These are phyloP conservation scores for Dendrocincla fuliginosa DNA, from an alignment of 2,797 vertebrate species.

Conservation along the genomic window DNA sequence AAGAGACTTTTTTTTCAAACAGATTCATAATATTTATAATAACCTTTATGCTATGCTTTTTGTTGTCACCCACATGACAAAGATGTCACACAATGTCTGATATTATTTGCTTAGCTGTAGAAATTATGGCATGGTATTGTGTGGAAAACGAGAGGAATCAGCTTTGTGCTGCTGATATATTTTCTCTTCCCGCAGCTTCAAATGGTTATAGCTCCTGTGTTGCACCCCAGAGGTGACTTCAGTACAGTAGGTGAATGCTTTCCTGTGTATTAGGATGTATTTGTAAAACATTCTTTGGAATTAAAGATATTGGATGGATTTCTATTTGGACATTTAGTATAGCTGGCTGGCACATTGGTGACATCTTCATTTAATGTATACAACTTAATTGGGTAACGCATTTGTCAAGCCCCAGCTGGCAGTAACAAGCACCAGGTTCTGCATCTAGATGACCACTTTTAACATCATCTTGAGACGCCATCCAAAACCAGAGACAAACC, in stretches of 20 bases:
- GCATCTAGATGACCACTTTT: neutral
- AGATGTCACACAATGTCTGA: neutral
- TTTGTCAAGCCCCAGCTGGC: neutral
- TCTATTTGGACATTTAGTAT: neutral
- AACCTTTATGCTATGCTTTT: constrained; percentile 5
- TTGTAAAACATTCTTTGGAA: neutral
- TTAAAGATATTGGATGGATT: neutral
- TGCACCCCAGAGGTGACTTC: neutral
- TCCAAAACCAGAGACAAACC: neutral
- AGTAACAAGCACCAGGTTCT: neutral
- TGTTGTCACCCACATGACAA: neutral
- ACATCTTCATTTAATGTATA: neutral
- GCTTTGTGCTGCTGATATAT: neutral
- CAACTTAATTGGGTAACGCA: neutral
- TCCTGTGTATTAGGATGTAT: neutral
- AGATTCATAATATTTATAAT: constrained; percentile 23
- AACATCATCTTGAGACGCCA: neutral
- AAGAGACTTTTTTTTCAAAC: neutral
- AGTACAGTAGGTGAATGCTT: neutral
- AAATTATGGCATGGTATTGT: neutral
- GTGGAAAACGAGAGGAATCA: constrained; percentile 18
- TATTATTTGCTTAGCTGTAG: neutral
- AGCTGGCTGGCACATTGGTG: neutral
- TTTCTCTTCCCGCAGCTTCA: neutral
- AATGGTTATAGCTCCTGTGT: neutral